Base-by-base conservation (phyloP, 1,140 invertebrate species). In the Calosoma granatense region DNA sequence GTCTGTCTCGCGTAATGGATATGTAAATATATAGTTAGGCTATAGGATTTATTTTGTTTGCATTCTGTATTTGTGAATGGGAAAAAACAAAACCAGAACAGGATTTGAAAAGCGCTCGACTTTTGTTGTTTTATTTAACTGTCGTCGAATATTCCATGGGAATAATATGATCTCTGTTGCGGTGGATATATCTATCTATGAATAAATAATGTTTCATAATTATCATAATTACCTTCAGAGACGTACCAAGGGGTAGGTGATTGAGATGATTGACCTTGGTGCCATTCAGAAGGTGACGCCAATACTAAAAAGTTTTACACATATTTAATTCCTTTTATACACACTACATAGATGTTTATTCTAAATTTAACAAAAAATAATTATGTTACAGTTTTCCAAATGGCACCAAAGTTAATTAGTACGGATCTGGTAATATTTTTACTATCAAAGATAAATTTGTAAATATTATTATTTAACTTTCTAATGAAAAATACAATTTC, bases 271-370 rank as follows among this genome's bases (percentile, higher is more conserved):
- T 47, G 41, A 17, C 41, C 41, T 47, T 47, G 41, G 17, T 47
- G 41, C 41, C 41, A 47, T 47, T 47, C 41, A 47, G 41, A 47
- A 47, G 41, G 41, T 47, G 41, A 47, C 26, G 26, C 26, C 26
- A 30, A 6, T 30, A 30, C 26, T 30, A 30, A 30, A 30, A 30
- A 30, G 4, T 30, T 30, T 30, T 6, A 30, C 14, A 30, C 26
- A 30, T 30, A 30, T 6, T 30, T 30, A 30, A 6, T 14, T 30
- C 4, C 26, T 14, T 6, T 6, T 30, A 30, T 14, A 30, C 4
- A 30, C 14, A 30, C 26, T 30, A 30, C n/a, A n/a, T n/a, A n/a
- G n/a, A n/a, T n/a, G n/a, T n/a, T n/a, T n/a, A n/a, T n/a, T n/a
- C n/a, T n/a, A n/a, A n/a, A n/a, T n/a, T n/a, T n/a, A n/a, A n/a